These are phyloP conservation scores for Climacteris rufus DNA, from an alignment of 2,113 vertebrate species.

Conservation along the genomic window DNA sequence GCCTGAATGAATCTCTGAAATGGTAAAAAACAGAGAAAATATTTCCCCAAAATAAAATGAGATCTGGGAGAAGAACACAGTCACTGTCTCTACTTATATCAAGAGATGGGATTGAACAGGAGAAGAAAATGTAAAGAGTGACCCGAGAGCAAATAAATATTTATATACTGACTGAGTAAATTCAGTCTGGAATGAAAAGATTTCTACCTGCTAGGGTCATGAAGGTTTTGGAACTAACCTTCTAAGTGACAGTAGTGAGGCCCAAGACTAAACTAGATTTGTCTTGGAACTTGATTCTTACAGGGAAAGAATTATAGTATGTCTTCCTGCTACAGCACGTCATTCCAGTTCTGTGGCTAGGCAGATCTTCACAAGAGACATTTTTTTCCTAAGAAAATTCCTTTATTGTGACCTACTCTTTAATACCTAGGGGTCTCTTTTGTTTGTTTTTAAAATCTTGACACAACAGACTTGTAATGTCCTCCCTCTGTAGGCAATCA, in stretches of 20 bases:
- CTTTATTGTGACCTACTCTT: not conserved
- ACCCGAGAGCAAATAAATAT: not conserved
- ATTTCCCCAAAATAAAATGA: not conserved
- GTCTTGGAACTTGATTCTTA: not conserved
- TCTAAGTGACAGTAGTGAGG: not conserved
- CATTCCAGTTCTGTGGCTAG: not conserved
- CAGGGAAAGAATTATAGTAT: not conserved
- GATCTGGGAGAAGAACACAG: not conserved
- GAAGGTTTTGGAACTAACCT: not conserved
- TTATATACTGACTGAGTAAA: not conserved
- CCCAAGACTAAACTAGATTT: not conserved
- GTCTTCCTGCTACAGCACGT: not conserved
- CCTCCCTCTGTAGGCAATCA: not conserved
- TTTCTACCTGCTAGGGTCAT: not conserved
- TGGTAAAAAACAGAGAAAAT: not conserved
- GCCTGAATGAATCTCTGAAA: not conserved
- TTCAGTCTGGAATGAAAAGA: not conserved
- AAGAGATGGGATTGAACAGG: not conserved
- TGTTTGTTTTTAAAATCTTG: not conserved
- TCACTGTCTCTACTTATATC: not conserved
- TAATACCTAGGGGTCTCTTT: not conserved
- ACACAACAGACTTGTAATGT: not conserved
- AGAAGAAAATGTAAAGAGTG: not conserved
- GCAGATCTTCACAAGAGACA: not conserved
- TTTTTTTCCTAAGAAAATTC: not conserved